phyloP scores from a whole-genome alignment of 2,888 invertebrate species.

The Steinernema carpocapsae region DNA sequence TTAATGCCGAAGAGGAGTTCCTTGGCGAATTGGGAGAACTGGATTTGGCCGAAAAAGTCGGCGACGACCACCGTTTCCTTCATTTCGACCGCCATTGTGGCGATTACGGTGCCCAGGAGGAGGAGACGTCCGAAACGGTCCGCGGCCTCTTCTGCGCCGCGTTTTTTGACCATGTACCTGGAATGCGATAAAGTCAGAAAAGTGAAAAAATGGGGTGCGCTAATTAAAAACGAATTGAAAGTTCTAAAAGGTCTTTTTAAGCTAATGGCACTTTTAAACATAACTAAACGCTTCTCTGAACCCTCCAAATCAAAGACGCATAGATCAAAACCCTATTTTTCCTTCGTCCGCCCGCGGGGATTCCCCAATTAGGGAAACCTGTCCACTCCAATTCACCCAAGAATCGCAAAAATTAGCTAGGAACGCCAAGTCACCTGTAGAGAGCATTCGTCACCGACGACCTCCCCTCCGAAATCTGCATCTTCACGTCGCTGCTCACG shows the following conservation, averaged over 20 bases:
- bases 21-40: conserved; percentile 64
- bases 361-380: too few relatives aligned
- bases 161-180: conserved; percentile 60
- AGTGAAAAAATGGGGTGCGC: too few relatives aligned
- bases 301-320: too few relatives aligned
- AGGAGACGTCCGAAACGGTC: conserved; percentile 66
- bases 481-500: conserved; percentile 53
- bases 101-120: conserved; percentile 65
- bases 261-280: too few relatives aligned
- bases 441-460: conserved; percentile 64
- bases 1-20: conserved; percentile 63
- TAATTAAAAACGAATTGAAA: too few relatives aligned
- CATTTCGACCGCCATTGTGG: conserved; percentile 68
- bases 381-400: too few relatives aligned
- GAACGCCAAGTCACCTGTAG: conserved; percentile 49
- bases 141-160: conserved; percentile 62
- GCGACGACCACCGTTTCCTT: conserved; percentile 67
- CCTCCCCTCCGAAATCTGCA: conserved; percentile 55
- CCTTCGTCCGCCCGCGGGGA: too few relatives aligned
- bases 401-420: too few relatives aligned
- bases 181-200: conserved; percentile 37
- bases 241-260: too few relatives aligned
- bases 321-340: too few relatives aligned
- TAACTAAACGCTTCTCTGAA: too few relatives aligned
- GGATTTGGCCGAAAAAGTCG: conserved; percentile 66